Conservation (phyloP, 2,888 invertebrate species). For the Scaptomyza tumidula region DNA sequence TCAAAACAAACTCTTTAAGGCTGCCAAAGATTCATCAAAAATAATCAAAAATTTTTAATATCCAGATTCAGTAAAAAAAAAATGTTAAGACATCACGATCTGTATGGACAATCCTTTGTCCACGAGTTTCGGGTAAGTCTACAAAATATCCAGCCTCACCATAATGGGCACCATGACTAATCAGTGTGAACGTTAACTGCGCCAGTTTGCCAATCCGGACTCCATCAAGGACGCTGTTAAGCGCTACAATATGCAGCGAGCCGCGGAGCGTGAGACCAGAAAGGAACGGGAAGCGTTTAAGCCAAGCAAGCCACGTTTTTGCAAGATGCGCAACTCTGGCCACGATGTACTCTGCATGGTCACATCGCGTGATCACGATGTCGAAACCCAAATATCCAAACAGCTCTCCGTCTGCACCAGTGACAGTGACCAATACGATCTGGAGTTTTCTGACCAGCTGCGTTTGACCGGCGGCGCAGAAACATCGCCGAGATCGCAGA, state of each 20-base stretch:
- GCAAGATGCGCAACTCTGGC: constrained; percentile 56
- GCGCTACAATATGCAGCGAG: constrained; percentile 59
- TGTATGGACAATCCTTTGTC: constrained; percentile 45
- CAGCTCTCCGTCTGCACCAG: constrained; percentile 4
- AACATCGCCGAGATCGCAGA: not conserved
- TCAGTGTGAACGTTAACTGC: too few relatives aligned
- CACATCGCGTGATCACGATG: constrained; percentile 62
- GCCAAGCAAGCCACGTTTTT: constrained; percentile 39
- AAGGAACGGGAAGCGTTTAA: constrained; percentile 26
- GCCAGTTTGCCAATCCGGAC: constrained; percentile 61
- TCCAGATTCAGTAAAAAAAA: not conserved
- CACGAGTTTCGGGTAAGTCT: constrained; percentile 52
- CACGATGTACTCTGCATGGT: constrained; percentile 47
- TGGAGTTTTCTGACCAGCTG: not conserved
- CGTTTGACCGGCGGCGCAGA: constrained; percentile 44
- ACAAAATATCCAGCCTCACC: not conserved
- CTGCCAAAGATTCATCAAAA: not conserved
- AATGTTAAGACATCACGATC: constrained; percentile 41
- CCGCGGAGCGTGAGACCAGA: constrained; percentile 51
- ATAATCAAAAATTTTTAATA: not conserved
- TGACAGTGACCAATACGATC: not conserved
- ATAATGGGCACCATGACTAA: not conserved
- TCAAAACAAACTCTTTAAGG: not conserved
- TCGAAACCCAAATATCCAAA: constrained; percentile 69
- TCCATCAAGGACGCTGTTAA: constrained; percentile 64